Evolutionary conservation across 2,888 invertebrate genomes (phyloP).

Genomic region (Cerastis rubricosa): DNA sequence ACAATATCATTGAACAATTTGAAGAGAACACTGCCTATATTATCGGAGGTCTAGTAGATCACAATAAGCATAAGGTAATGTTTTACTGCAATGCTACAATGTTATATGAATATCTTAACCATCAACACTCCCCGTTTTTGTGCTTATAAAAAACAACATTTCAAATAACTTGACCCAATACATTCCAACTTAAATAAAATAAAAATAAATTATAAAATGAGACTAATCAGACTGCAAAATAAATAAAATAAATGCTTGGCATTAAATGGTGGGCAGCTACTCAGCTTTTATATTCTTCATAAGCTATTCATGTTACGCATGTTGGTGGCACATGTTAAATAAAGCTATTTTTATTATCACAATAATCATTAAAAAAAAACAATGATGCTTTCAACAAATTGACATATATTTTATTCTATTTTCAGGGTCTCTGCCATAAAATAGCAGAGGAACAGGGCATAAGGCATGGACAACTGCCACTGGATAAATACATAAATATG

Average conservation of each 20-base stretch:
- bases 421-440: constrained; percentile 95
- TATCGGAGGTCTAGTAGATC: constrained; percentile 99
- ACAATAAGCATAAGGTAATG: constrained; percentile 96
- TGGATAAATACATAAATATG: constrained; percentile 97
- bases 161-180: too few species aligned
- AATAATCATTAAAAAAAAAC: not conserved
- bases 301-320: not conserved
- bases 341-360: not conserved
- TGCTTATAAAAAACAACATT: not conserved
- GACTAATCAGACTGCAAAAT: not conserved
- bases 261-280: constrained; percentile 21
- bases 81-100: not conserved
- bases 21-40: constrained; percentile 96
- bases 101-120: not conserved
- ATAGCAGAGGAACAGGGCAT: constrained; percentile 95
- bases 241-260: constrained; percentile 33
- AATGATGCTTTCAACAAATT: not conserved
- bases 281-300: constrained; percentile 10
- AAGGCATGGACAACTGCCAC: constrained; percentile 96
- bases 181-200: too few species aligned
- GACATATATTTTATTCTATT: not conserved
- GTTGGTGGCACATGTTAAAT: not conserved
- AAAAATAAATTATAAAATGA: too few species aligned
- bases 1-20: constrained; percentile 94
- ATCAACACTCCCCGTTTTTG: constrained; percentile 5